Evolutionary conservation across 2,888 invertebrate genomes (phyloP).

Genomic region (Dicyrtoma fusca): DNA sequence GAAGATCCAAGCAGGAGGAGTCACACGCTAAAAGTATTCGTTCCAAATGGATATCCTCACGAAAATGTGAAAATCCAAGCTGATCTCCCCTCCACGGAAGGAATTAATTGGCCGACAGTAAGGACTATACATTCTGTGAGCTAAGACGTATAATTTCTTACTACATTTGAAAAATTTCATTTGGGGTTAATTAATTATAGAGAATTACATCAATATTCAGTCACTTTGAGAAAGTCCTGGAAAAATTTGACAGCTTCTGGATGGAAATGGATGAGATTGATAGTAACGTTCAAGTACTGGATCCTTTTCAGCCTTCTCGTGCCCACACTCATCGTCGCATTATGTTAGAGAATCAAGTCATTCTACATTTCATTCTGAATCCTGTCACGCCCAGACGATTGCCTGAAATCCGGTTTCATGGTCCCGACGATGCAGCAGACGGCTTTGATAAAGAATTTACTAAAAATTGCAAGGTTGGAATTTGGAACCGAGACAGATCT

Average conservation of each 20-base stretch:
- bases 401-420: conserved; percentile 61
- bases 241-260: conserved; percentile 57
- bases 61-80: conserved; percentile 17
- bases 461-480: conserved; percentile 58
- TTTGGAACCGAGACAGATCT: too few relatives aligned
- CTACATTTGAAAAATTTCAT: not conserved
- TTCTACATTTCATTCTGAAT: conserved; percentile 60
- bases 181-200: conserved; percentile 25
- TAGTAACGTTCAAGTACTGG: conserved; percentile 60
- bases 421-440: conserved; percentile 59
- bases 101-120: conserved; percentile 39
- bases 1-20: conserved; percentile 38
- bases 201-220: conserved; percentile 30
- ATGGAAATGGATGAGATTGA: conserved; percentile 61
- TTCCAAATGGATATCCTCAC: conserved; percentile 44
- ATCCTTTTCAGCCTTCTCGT: conserved; percentile 60
- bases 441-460: conserved; percentile 58
- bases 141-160: not conserved
- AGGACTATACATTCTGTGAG: too few relatives aligned
- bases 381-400: conserved; percentile 58
- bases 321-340: conserved; percentile 60
- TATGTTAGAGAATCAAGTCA: conserved; percentile 46
- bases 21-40: conserved; percentile 37
- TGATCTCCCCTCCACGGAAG: conserved; percentile 37
- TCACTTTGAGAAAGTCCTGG: conserved; percentile 38